These are phyloP conservation scores for Rhyacichthys aspro DNA, from an alignment of 2,797 vertebrate genomes.

Conservation along the genomic window DNA sequence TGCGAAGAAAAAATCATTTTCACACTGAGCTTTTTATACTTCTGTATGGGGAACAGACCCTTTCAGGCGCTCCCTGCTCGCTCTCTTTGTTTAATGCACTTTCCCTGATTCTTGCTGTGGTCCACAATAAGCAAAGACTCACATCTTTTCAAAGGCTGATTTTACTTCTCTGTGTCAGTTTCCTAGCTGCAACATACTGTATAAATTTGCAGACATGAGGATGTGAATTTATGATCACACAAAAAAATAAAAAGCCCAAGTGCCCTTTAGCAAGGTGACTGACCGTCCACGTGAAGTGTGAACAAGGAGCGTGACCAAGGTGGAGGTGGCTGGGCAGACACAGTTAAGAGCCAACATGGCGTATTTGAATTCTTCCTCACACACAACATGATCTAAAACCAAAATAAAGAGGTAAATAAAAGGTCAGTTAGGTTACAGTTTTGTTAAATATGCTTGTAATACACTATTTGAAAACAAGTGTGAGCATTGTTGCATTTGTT, in stretches of 20 bases:
- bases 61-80: conserved; percentile 17
- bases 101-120: conserved; percentile 33
- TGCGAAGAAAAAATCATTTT: conserved; percentile 60
- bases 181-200: background rate
- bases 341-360: conserved; percentile 98
- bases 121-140: conserved; percentile 25
- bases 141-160: conserved; percentile 21
- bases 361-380: conserved; percentile 99
- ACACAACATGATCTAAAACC: conserved; percentile 93
- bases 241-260: conserved; percentile 14
- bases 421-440: background rate
- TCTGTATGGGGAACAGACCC: conserved; percentile 25
- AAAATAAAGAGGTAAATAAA: background rate
- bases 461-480: background rate
- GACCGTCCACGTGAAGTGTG: conserved; percentile 99
- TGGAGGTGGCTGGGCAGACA: conserved; percentile 96
- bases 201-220: conserved; percentile 9
- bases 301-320: conserved; percentile 95
- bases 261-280: conserved; percentile 71
- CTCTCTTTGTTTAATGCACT: conserved; percentile 18
- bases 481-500: background rate
- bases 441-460: background rate
- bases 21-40: conserved; percentile 44
- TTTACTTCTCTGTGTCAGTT: conserved; percentile 16
- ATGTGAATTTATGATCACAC: conserved; percentile 29